A percentile compares a stretch with the other conserved stretches of the same genome.
These are phyloP conservation scores for Poeciliopsis prolifica DNA, from an alignment of 2,113 vertebrate genomes.

Conservation along the genomic window DNA sequence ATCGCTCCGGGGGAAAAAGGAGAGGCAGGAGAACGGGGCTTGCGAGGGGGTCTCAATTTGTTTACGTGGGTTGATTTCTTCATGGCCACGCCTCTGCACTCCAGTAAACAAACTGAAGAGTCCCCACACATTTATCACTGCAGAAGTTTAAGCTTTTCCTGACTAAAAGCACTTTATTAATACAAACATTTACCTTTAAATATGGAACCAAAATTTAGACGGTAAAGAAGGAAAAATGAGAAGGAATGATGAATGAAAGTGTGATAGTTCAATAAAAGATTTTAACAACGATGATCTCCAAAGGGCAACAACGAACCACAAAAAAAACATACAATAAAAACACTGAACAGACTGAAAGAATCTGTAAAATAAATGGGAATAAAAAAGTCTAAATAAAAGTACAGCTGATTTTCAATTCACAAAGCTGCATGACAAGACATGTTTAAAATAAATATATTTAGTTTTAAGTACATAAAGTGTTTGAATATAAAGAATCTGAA, in stretches of 20 bases:
- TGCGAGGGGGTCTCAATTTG: slow-evolving; percentile 33
- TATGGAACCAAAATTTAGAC: not conserved
- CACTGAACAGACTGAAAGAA: not conserved
- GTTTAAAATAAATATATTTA: too few relatives aligned
- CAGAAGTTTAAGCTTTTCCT: not conserved
- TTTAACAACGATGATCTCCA: too few relatives aligned
- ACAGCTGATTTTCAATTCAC: not conserved
- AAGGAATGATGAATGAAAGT: not conserved
- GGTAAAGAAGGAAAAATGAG: not conserved
- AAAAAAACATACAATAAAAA: not conserved
- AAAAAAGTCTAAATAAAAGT: not conserved
- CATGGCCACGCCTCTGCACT: slow-evolving; percentile 53
- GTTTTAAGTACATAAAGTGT: too few relatives aligned
- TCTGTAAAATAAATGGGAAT: not conserved
- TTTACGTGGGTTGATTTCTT: slow-evolving; percentile 58
- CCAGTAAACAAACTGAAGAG: slow-evolving; percentile 55
- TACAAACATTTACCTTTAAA: not conserved
- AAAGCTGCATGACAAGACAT: not conserved
- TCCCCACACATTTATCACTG: not conserved
- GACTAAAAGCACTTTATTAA: not conserved
- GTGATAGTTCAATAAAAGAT: not conserved
- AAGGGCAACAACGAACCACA: not conserved
- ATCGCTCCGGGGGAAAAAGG: slow-evolving; percentile 29
- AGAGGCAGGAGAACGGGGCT: not conserved
- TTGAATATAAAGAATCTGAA: too few relatives aligned